Evolutionary conservation across 2,113 vertebrate genomes (phyloP), one percentile per base, ranked within the genome.

Genomic region (Sceloporus tristichus): DNA sequence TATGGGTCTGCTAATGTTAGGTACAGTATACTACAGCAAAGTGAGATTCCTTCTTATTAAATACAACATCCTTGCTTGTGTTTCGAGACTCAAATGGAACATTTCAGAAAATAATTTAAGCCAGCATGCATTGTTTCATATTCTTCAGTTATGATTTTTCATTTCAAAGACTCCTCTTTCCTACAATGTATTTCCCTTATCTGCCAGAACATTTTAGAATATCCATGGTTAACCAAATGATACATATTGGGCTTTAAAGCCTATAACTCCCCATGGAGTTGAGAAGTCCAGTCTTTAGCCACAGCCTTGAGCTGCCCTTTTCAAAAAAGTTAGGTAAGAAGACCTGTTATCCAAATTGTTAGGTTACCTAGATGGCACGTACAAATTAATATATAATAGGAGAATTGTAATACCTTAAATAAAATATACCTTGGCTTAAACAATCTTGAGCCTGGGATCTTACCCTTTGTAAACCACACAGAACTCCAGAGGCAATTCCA

Each of bases 1-100:
- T 25, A 16, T 66, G 81, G 68, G 14, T 88, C 78, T 89, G 75
- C 82, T 11, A 81, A 79, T 87, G 73, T 0, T 21, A 91, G 25
- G n/a, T 6, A 6, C 38, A 34, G n/a, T 6, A 6, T 42, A 34
- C 75, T 88, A 79, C 27, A 88, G 27, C 13, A 1, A 90, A 90
- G 77, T 56, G 70, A 40, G 11, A 16, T 18, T 40, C 79, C 89
- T 88, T 86, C 42, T 85, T 42, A 27, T 77, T 18, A 29, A 90
- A 91, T 92, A 19, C 19, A 0, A 0, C 0, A 89, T 92, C 84
- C 82, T 74, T 9, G 29, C 42, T 70, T 76, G 19, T 9, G 16
- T 62, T 75, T 62, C 42, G 16, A 68, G 83, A 80, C 13, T 27
- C 29, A 79, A 68, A 5, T 65, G n/a, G 77, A 88, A 76, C 11